A percentile compares a stretch with the other conserved stretches of the same genome.
Evolutionary conservation across 2,888 invertebrate genomes (phyloP).

Genomic region (Diachrysia chrysitis): DNA sequence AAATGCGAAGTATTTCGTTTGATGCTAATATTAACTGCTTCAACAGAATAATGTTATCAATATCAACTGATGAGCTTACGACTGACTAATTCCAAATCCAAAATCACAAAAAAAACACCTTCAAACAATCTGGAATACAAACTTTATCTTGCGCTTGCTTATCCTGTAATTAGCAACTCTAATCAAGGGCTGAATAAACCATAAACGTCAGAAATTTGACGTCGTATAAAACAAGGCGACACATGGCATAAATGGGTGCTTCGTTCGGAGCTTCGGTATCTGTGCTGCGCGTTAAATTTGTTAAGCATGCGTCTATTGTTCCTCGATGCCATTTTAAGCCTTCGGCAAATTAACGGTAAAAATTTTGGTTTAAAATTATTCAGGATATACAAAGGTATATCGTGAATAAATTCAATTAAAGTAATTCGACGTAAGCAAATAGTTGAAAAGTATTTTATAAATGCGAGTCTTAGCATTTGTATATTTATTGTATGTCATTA

Average conservation of each 20-base stretch:
- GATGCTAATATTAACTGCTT: no score
- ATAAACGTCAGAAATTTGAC: constrained; percentile 44
- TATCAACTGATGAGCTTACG: no score
- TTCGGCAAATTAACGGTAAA: constrained; percentile 46
- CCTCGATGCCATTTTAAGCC: constrained; percentile 45
- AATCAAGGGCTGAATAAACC: constrained; percentile 42
- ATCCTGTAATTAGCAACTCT: constrained; percentile 44
- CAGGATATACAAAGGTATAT: background rate
- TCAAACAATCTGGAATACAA: no score
- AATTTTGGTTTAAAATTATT: constrained; percentile 12
- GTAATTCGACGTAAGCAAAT: no score
- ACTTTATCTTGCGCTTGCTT: constrained; percentile 21
- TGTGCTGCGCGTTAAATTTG: constrained; percentile 60
- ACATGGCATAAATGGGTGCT: constrained; percentile 57
- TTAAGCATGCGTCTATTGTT: constrained; percentile 48
- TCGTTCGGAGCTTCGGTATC: constrained; percentile 53
- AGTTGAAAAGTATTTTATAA: no score
- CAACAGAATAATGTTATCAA: no score
- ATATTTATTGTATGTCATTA: no score
- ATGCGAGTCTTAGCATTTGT: no score
- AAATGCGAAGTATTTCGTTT: no score
- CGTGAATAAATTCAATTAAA: no score
- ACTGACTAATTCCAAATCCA: no score
- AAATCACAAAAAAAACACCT: no score
- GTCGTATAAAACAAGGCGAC: constrained; percentile 50